Base-by-base conservation (phyloP, 2,888 invertebrate genomes). In the Diaperis boleti region DNA sequence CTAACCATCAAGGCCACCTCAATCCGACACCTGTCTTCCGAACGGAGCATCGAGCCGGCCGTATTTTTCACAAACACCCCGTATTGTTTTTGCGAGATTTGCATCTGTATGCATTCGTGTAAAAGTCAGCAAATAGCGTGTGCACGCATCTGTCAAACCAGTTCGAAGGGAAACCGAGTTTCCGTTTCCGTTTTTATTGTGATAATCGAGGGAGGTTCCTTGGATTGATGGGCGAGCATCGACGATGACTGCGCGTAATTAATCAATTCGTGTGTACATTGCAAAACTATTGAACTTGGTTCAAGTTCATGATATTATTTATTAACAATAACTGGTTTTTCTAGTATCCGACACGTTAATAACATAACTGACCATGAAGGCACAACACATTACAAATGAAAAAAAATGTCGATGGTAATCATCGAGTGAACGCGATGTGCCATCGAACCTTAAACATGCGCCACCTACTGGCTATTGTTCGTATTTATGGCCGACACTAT, bases 271-370 rank as follows among this genome's bases (percentile, higher is more conserved):
- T 17, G 7, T 20, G 18, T 41, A 17, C 18, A 60, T 55, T 29
- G 54, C 55, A 59, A 69, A 74, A 71, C 67, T 72, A 71, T 69
- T 71, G 73, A 72, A 71, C 74, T 69, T 71, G 60, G 71, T 67
- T 69, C 74, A 74, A 74, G 74, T 74, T 74, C 73, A 74, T 64
- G 65, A 63, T 42, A 65, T 72, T 69, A 72, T 73, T 72, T 70
- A 71, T 68, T 68, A 67, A 71, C 68, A 69, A 66, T 66, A 72
- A 74, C 73, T 69, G 73, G 73, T 74, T 72, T 72, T 72, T 71
- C 71, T 73, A 64, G 70, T 49, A 55, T 37, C 39, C 57, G 57
- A 54, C 54, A 29, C 41, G 41, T 49, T 56, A 49, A 47, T 49
- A 62, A 41, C 47, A 63, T 59, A 63, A 63, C 59, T 39, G 63